Conservation (phyloP, 2,113 vertebrate species). For the Gracilinanus agilis region DNA sequence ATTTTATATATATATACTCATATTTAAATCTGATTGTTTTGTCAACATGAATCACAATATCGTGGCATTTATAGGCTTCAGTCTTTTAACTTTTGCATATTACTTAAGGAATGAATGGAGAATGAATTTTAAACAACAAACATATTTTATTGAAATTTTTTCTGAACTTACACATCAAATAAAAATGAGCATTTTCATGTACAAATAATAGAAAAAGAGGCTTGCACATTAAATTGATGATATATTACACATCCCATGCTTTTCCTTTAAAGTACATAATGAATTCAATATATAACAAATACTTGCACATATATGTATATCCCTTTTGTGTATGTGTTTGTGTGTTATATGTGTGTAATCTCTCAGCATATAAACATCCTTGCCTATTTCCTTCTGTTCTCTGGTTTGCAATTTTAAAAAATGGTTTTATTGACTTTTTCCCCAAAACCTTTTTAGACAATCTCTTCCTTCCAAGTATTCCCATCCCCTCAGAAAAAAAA, state of each 20-base stretch:
- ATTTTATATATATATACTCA: background rate
- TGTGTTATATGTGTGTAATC: too few relatives aligned
- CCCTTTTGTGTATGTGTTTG: too few relatives aligned
- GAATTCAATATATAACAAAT: background rate
- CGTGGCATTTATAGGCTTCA: background rate
- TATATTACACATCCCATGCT: background rate
- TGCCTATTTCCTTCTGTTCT: background rate
- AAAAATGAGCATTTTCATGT: background rate
- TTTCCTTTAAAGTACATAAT: background rate
- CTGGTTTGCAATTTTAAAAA: background rate
- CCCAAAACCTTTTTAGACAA: background rate
- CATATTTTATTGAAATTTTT: background rate
- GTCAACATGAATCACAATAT: background rate
- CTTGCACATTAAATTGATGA: background rate
- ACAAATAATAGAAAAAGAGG: background rate
- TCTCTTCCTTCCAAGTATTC: background rate
- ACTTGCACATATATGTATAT: background rate
- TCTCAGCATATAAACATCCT: background rate
- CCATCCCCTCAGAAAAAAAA: too few relatives aligned
- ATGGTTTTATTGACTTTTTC: too few relatives aligned
- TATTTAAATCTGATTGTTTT: background rate
- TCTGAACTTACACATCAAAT: background rate
- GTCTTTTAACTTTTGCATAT: background rate
- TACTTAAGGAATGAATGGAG: background rate
- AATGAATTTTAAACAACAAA: background rate